Percentiles rank a stretch among this genome's conserved stretches.
Evolutionary conservation across 2,113 vertebrate genomes (phyloP).

Genomic region (Seriola quinqueradiata): DNA sequence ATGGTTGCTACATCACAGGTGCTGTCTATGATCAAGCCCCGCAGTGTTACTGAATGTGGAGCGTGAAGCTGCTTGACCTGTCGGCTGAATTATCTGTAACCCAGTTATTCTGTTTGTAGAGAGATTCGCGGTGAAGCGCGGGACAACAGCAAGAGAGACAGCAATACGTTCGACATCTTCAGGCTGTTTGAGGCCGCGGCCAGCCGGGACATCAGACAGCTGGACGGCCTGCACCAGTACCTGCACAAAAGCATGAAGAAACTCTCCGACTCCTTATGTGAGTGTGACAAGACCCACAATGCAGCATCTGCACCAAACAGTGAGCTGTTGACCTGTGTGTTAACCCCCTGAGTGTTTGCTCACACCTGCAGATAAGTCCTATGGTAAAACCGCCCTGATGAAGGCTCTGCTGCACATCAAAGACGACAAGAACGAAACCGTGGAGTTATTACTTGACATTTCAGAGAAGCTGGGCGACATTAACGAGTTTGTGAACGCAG

Average conservation of each 20-base stretch:
- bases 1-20: not conserved
- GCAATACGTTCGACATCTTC: conserved; percentile 63
- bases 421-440: conserved; percentile 88
- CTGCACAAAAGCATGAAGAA: conserved; percentile 87
- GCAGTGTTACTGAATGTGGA: not conserved
- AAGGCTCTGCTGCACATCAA: conserved; percentile 95
- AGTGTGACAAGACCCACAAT: conserved; percentile 60
- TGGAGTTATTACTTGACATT: conserved; percentile 88
- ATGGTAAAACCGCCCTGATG: conserved; percentile 92
- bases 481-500: conserved; percentile 89
- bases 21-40: conserved; percentile 32
- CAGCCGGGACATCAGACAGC: conserved; percentile 83
- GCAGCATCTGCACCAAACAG: not conserved
- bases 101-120: conserved; percentile 52
- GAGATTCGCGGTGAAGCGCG: conserved; percentile 60
- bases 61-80: conserved; percentile 9
- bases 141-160: conserved; percentile 63
- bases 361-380: conserved; percentile 86
- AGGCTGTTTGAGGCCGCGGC: conserved; percentile 91
- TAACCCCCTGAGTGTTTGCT: conserved; percentile 19
- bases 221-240: conserved; percentile 89
- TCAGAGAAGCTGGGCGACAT: conserved; percentile 89
- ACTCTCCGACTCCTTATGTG: conserved; percentile 91
- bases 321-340: not conserved
- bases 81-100: not conserved